Evolutionary conservation across 2,888 invertebrate genomes (phyloP).

Genomic region (Drosophila conformis): DNA sequence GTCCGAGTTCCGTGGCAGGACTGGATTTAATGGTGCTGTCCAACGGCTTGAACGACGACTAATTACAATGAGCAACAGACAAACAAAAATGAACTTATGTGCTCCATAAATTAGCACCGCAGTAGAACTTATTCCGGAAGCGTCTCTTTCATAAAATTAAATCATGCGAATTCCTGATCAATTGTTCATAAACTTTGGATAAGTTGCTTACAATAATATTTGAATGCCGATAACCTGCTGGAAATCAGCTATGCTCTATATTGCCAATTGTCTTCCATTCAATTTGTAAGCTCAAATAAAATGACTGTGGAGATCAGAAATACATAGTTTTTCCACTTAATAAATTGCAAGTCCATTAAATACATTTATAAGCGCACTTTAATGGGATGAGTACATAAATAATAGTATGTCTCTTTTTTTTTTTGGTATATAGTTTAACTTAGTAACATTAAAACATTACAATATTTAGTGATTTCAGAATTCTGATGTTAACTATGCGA

Average conservation of each 20-base stretch:
- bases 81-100: slow-evolving; percentile 79
- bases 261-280: not conserved
- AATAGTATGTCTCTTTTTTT: not conserved
- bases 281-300: not conserved
- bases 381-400: not conserved
- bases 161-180: slow-evolving; percentile 33
- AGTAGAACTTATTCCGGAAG: slow-evolving; percentile 62
- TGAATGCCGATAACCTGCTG: not conserved
- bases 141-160: slow-evolving; percentile 31
- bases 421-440: not conserved
- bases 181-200: slow-evolving; percentile 36
- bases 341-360: not conserved
- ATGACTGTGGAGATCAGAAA: not conserved
- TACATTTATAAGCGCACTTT: not conserved
- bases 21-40: slow-evolving; percentile 68
- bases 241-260: not conserved
- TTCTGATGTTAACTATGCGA: not conserved
- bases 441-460: not conserved
- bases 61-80: slow-evolving; percentile 74
- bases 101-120: slow-evolving; percentile 72
- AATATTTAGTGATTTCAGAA: not conserved
- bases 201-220: slow-evolving; percentile 27
- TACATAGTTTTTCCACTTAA: not conserved
- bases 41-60: slow-evolving; percentile 74
- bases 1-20: slow-evolving; percentile 46